Evolutionary conservation across 2,797 vertebrate genomes (phyloP), one percentile per base, ranked within the genome.

Genomic region (Premnoplex brunnescens): DNA sequence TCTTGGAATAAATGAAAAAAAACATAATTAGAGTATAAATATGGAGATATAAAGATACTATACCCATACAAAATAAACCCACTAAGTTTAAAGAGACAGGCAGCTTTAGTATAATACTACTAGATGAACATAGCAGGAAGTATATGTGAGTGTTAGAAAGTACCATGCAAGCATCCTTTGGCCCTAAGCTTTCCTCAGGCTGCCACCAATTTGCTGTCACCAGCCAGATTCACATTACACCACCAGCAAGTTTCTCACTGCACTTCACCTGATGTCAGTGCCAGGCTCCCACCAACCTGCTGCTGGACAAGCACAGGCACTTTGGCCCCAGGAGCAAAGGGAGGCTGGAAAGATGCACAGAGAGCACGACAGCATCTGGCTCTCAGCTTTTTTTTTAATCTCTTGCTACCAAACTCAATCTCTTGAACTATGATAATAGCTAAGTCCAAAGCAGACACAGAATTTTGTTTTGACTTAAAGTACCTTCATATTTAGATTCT

Each of bases 381-480:
- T 88, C 39, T 36, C 12, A 23, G 32, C 13, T 55, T 30, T 54
- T 66, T 27, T 71, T 51, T 43, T 13, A 13, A 72, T 68, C 26
- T 69, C 60, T 69, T 89, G 91, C 89, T 83, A 85, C 73, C 85
- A 92, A 88, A 62, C n/a, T 87, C 62, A 41, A 20, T 52, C 55
- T 85, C 68, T 75, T 56, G 62, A 83, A 51, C 66, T 67, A 69
- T 28, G 52, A 39, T 37, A 90, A 90, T 16, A 75, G 37, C 58
- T 89, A 83, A 78, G 28, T 72, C 30, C 55, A 73, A 89, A 94
- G 46, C 54, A 96, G 62, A 55, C 43, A 48, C 3, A 37, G 46
- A 92, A 75, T 73, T 81, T 55, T 94, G 34, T 89, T 96, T 91
- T 89, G 68, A 93, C 19, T 88, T 68, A 12, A 64, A 80, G 22